phyloP scores from a whole-genome alignment of 2,113 vertebrate genomes.

The Gallinago undulata region DNA sequence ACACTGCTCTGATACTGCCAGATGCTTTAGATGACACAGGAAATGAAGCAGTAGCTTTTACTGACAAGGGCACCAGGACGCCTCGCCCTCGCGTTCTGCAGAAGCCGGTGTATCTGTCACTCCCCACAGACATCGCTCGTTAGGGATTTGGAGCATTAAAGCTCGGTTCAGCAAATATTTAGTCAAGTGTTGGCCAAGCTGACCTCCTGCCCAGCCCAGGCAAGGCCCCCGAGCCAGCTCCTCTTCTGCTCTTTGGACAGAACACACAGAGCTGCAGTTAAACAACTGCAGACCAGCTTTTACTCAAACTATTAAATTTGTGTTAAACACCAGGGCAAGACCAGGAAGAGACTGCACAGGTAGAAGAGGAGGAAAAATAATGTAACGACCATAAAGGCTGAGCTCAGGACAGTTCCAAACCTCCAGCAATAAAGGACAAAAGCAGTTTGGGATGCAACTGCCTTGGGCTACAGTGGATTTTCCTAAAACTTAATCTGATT shows the following conservation, averaged over 20 bases:
- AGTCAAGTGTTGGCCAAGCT: neutral
- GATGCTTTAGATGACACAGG: neutral
- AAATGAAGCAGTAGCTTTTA: neutral
- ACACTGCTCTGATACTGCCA: neutral
- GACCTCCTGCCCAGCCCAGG: neutral
- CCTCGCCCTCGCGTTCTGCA: neutral
- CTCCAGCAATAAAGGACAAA: neutral
- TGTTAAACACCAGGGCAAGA: neutral
- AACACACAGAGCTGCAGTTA: neutral
- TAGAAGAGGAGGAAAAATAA: neutral
- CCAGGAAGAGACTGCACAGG: neutral
- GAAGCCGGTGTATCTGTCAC: neutral
- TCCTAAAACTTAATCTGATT: neutral
- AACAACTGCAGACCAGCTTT: neutral
- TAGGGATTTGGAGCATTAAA: neutral
- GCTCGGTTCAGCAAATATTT: neutral
- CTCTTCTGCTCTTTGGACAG: neutral
- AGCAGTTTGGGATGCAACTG: neutral
- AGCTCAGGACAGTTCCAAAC: neutral
- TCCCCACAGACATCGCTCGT: fast-evolving
- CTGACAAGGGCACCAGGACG: neutral
- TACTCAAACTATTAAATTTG: neutral
- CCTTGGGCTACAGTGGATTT: neutral
- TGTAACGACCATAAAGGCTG: neutral
- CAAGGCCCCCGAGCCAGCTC: neutral